Evolutionary conservation across 1,140 invertebrate genomes (phyloP), one percentile per base, ranked within the genome.

Genomic region (Dendroctonus valens): DNA sequence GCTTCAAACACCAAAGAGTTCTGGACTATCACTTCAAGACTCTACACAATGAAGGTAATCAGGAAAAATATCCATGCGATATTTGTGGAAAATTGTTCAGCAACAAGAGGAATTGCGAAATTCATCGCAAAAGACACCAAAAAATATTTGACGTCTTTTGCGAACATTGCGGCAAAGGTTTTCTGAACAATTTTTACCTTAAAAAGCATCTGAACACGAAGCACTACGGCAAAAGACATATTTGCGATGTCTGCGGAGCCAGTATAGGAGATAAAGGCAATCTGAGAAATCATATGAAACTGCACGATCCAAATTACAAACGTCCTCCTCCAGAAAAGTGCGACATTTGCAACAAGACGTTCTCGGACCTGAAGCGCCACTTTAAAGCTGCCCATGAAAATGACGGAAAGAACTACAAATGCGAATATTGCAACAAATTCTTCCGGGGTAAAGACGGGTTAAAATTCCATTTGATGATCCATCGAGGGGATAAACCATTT

Each of bases 231-330:
- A 49, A 54, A 41, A 60, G 51, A 12, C 49, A 66, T 46, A 50
- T 69, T 40, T 62, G 64, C 26, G 58, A 67, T 39, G 82, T 85
- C 58, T 93, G 91, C 78, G 85, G 84, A 5, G 80, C 88, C 52
- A 84, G 86, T 65, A 91, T 91, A 74, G 88, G 89, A n/a, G 80
- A 87, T 71, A 86, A 85, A 50, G 76, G 71, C 8, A 76, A 72
- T 9, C 67, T 76, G 53, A 77, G 66, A 37, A 72, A 73, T 7
- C 76, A 76, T 66, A 83, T 89, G 63, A 78, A 90, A 68, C 89
- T 87, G n/a, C 90, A 92, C 70, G 64, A 66, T 59, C 64, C 64
- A 1, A 59, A 66, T 50, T 66, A 67, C 46, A 88, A 87, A 0
- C 86, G 87, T 0, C 86, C 89, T 71, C 89, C 69, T 41, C 75